Conservation (phyloP, 2,888 invertebrate species). For the Axea sp. region DNA sequence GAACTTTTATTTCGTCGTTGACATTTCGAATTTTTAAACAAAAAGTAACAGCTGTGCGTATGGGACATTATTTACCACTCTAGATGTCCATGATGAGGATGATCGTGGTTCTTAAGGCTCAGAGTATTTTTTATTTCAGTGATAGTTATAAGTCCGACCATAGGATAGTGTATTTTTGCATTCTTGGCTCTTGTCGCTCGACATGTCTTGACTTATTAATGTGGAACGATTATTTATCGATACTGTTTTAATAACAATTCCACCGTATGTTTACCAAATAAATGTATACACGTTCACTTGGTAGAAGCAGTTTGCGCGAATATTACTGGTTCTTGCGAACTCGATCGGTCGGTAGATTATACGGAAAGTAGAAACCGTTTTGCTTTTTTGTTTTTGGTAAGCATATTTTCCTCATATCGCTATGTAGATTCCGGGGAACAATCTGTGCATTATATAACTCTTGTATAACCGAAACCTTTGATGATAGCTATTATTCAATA, state of each 20-base stretch:
- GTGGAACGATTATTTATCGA: slow-evolving; percentile 55
- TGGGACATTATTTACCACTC: slow-evolving; percentile 26
- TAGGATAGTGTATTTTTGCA: slow-evolving; percentile 59
- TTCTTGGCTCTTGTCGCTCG: slow-evolving; percentile 51
- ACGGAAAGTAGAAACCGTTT: slow-evolving; percentile 9
- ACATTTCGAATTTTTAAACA: slow-evolving; percentile 19
- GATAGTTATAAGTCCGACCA: slow-evolving; percentile 53
- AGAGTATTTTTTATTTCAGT: slow-evolving; percentile 60
- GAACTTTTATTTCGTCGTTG: slow-evolving; percentile 47
- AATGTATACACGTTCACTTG: slow-evolving; percentile 45
- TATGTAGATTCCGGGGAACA: slow-evolving; percentile 72
- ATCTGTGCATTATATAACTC: slow-evolving; percentile 76
- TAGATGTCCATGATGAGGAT: slow-evolving; percentile 38
- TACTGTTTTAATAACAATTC: slow-evolving; percentile 53
- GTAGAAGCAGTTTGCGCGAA: slow-evolving; percentile 29
- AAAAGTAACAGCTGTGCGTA: slow-evolving; percentile 17
- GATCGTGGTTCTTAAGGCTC: slow-evolving; percentile 50
- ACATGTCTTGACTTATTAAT: slow-evolving; percentile 46
- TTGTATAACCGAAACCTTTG: slow-evolving; percentile 76
- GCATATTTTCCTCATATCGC: slow-evolving; percentile 72
- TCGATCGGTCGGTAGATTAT: slow-evolving; percentile 11
- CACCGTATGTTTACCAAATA: slow-evolving; percentile 61
- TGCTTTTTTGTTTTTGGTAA: slow-evolving; percentile 69
- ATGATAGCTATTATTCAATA: slow-evolving; percentile 76
- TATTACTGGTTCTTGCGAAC: slow-evolving; percentile 12